A percentile compares a stretch with the other conserved stretches of the same genome.
phyloP scores from a whole-genome alignment of 2,888 invertebrate species.

The Amorpha juglandis region DNA sequence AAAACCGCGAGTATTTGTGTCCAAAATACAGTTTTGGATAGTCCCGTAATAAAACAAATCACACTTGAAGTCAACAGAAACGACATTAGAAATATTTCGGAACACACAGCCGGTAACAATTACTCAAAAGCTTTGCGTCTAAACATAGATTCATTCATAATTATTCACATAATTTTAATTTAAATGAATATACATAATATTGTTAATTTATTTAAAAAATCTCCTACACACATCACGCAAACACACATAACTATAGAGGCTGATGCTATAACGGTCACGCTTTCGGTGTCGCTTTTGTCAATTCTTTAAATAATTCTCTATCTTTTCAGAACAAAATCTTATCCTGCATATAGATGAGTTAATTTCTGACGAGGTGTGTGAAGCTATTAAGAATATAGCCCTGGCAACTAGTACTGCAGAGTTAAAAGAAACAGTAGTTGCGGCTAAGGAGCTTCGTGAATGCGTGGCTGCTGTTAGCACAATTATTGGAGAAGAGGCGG shows the following conservation, averaged over 20 bases:
- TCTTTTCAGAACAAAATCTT: constrained; percentile 40
- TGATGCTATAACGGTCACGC: neutral
- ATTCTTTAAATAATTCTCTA: neutral
- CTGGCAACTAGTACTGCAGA: constrained; percentile 38
- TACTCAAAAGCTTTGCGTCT: constrained; percentile 14
- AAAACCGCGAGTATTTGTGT: neutral
- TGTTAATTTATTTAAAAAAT: neutral
- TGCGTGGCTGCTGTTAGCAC: constrained; percentile 32
- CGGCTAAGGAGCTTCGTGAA: constrained; percentile 41
- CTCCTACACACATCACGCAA: constrained; percentile 4
- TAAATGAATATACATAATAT: neutral
- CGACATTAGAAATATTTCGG: neutral
- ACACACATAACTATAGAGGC: constrained; percentile 20
- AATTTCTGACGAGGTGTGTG: constrained; percentile 41
- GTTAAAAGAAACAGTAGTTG: constrained; percentile 41
- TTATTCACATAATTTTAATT: neutral
- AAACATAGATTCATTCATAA: neutral
- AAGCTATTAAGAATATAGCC: constrained; percentile 41
- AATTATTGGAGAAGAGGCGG: constrained; percentile 31
- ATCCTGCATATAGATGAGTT: constrained; percentile 49
- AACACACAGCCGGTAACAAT: constrained; percentile 7
- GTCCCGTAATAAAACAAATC: neutral
- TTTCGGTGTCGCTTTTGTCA: neutral
- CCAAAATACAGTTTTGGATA: neutral
- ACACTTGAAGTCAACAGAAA: neutral